phyloP scores from a whole-genome alignment of 2,888 invertebrate genomes.

The Oscheius sp. region DNA sequence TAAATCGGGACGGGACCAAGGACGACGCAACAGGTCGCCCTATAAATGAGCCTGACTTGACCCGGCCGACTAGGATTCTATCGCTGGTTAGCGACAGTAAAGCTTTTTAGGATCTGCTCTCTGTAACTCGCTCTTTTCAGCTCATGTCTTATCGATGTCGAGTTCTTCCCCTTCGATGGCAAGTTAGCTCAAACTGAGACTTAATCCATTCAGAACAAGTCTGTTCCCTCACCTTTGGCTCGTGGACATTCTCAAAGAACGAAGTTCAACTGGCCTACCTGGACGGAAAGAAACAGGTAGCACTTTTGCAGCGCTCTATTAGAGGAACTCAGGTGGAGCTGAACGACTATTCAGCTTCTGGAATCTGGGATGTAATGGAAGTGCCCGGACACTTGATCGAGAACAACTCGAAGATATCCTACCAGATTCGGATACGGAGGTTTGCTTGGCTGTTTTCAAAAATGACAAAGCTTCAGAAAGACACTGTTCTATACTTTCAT shows the following conservation, averaged over 20 bases:
- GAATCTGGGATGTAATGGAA: constrained; percentile 97
- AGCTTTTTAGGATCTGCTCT: too few relatives aligned
- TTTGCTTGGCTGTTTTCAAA: constrained; percentile 2
- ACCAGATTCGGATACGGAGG: constrained; percentile 69
- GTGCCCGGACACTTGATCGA: constrained; percentile 85
- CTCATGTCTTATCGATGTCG: constrained; percentile 88
- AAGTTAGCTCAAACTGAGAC: neutral
- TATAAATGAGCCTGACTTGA: too few relatives aligned
- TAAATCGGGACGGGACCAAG: too few relatives aligned
- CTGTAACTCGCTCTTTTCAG: neutral
- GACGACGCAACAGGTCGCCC: too few relatives aligned
- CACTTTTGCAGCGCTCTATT: neutral
- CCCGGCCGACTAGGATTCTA: too few relatives aligned
- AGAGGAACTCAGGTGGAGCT: constrained; percentile 82
- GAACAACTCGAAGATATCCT: constrained; percentile 76
- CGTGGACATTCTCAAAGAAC: constrained; percentile 97
- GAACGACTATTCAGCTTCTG: constrained; percentile 96
- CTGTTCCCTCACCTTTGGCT: constrained; percentile 99
- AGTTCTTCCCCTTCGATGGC: constrained; percentile 95
- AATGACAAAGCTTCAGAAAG: constrained; percentile 77
- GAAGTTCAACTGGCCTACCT: constrained; percentile 80
- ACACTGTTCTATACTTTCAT: constrained; percentile 99
- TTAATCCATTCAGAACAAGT: constrained; percentile 82
- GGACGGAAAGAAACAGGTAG: constrained; percentile 66
- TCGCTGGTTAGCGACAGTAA: too few relatives aligned